Base-by-base conservation (phyloP, 2,888 invertebrate species). In the Epinotia demarniana region DNA sequence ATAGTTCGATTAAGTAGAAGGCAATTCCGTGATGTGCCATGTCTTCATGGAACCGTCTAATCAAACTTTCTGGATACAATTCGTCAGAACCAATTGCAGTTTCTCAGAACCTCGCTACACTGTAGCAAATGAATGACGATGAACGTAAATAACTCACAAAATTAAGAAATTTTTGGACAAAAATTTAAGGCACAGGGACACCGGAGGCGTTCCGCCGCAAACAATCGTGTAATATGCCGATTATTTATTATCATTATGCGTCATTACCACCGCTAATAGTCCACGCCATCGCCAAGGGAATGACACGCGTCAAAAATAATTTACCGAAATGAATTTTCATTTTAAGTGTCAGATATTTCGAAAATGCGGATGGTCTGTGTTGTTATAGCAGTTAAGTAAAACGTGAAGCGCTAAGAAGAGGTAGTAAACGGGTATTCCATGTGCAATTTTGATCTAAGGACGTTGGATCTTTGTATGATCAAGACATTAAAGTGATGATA, bases 231-330 rank as follows among this genome's bases (percentile, higher is more conserved):
- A 90, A 90, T 88, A 85, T 84, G 81, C 83, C 86, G 87, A 89
- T 90, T 91, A 90, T 87, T 86, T 89, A 90, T 90, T 90, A 88
- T 91, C 90, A 92, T 93, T 93, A 92, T 85, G 85, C 83, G 80
- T 86, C 90, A 93, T 93, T 92, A 93, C 87, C 82, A 84, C 74
- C 84, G 85, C 90, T 92, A 92, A 92, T 90, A 89, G 88, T 88
- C 86, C 85, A 84, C 84, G 80, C 75, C 64, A 58, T 4, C 73
- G 70, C 75, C 71, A 61, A 71, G 66, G 75, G 64, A 82, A 86
- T 85, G 87, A 87, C 88, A 91, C 89, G 86, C 85, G 84, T 85
- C 86, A 80, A 79, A 84, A 89, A 88, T 85, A 87, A 91, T 91
- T 87, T 83, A 86, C 85, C 82, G 85, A 89, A 86, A 84, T 84